A percentile compares a stretch with the other conserved stretches of the same genome.
These are phyloP conservation scores for Andinoacara biseriatus DNA, from an alignment of 2,113 vertebrate species.

Conservation along the genomic window DNA sequence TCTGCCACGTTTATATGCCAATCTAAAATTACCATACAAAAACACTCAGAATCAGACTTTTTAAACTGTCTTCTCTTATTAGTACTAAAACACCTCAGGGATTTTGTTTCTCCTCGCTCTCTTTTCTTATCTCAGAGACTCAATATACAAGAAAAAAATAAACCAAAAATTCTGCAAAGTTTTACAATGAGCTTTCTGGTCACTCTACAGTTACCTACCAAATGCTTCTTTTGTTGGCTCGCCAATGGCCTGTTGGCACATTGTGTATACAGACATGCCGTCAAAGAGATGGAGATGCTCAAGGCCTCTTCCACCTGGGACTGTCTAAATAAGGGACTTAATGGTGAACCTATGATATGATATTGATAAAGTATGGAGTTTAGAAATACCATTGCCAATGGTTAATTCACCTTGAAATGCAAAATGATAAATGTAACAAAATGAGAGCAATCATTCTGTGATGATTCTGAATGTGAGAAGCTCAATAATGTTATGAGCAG, in stretches of 20 bases:
- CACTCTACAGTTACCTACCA: not conserved
- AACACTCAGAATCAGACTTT: not conserved
- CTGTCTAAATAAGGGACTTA: no score
- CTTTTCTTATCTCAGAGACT: not conserved
- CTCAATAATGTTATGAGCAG: no score
- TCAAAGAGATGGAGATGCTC: no score
- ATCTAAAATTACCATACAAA: not conserved
- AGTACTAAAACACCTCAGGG: not conserved
- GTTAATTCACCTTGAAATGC: no score
- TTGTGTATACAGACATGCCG: not conserved
- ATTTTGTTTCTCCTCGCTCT: not conserved
- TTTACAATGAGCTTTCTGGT: conserved; percentile 19
- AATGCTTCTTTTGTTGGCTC: not conserved
- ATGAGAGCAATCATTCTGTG: no score
- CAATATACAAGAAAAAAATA: not conserved
- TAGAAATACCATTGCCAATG: no score
- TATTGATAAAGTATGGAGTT: no score
- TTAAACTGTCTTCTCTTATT: not conserved
- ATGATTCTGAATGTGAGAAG: no score
- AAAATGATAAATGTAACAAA: no score
- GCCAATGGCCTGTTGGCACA: not conserved
- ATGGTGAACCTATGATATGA: no score
- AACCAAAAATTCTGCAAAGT: not conserved
- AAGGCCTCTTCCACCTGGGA: no score
- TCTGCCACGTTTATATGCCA: conserved; percentile 1